phyloP scores from a whole-genome alignment of 2,888 invertebrate species.

The Latheticus oryzae region DNA sequence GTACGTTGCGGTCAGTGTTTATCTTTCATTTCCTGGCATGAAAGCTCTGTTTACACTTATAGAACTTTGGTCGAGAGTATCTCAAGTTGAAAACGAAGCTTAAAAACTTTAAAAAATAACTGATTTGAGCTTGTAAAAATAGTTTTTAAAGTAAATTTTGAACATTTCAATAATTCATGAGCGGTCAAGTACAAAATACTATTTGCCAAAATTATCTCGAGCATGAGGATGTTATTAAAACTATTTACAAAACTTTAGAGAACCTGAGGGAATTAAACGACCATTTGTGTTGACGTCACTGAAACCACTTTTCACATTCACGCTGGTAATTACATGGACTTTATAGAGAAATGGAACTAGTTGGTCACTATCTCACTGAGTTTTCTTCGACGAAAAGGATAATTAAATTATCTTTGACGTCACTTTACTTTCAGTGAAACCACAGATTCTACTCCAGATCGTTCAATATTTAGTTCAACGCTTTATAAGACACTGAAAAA shows the following conservation, averaged over 20 bases:
- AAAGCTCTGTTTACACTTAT: constrained; percentile 31
- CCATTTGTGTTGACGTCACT: constrained; percentile 2
- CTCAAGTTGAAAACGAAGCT: constrained; percentile 12
- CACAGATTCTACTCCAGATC: background rate
- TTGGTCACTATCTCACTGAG: too few relatives aligned
- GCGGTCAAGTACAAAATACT: too few relatives aligned
- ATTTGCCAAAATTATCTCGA: constrained; percentile 4
- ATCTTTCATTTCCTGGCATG: constrained; percentile 36
- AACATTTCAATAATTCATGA: constrained; percentile 5
- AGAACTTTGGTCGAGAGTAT: constrained; percentile 10
- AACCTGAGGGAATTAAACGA: constrained; percentile 5
- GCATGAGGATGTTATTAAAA: constrained; percentile 1
- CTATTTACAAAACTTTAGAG: background rate
- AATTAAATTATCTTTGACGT: too few relatives aligned
- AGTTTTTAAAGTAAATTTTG: constrained; percentile 6
- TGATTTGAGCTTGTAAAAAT: background rate
- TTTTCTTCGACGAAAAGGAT: too few relatives aligned
- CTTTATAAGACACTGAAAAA: too few relatives aligned
- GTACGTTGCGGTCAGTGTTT: constrained; percentile 32
- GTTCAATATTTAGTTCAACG: background rate
- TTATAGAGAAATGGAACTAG: too few relatives aligned
- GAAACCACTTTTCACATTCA: background rate
- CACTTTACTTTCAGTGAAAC: too few relatives aligned
- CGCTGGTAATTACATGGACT: too few relatives aligned
- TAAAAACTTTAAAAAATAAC: constrained; percentile 1